These are phyloP conservation scores for Leptobrachium ailaonicum DNA, from an alignment of 2,113 vertebrate species.

Conservation along the genomic window DNA sequence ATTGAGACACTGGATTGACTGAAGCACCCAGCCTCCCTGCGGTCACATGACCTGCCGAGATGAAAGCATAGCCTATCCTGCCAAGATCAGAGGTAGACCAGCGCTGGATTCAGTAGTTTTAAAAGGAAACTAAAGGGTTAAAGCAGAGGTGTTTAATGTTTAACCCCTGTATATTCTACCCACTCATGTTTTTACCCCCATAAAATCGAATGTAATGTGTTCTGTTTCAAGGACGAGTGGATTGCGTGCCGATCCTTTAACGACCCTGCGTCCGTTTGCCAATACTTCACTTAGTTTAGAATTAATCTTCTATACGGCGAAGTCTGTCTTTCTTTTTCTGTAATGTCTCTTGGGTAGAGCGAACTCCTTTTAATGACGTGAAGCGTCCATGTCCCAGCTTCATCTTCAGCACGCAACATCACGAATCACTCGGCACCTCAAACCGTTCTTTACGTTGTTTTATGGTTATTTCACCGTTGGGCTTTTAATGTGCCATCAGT, in stretches of 20 bases:
- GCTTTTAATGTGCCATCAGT: not conserved
- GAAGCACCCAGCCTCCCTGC: too few species aligned
- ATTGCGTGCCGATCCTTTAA: not conserved
- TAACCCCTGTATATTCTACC: too few species aligned
- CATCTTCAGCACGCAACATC: not conserved
- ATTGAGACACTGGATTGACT: too few species aligned
- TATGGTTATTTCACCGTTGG: not conserved
- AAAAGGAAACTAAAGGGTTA: too few species aligned
- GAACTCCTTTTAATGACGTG: not conserved
- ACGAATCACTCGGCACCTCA: not conserved
- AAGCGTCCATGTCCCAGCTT: not conserved
- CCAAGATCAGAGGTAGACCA: too few species aligned
- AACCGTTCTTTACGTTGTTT: not conserved
- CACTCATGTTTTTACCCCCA: too few species aligned
- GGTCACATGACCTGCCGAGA: too few species aligned
- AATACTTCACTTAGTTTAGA: slow-evolving; percentile 1
- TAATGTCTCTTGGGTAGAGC: not conserved
- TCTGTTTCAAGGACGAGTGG: not conserved
- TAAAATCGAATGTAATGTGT: not conserved
- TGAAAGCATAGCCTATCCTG: too few species aligned
- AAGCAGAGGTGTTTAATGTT: too few species aligned
- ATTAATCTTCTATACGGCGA: not conserved
- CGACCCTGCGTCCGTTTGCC: not conserved
- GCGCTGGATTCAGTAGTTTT: too few species aligned
- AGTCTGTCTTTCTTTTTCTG: too few species aligned